Evolutionary conservation across 2,888 invertebrate species (phyloP), one percentile per base, ranked within the genome.

Genomic region (Chirona hameri): DNA sequence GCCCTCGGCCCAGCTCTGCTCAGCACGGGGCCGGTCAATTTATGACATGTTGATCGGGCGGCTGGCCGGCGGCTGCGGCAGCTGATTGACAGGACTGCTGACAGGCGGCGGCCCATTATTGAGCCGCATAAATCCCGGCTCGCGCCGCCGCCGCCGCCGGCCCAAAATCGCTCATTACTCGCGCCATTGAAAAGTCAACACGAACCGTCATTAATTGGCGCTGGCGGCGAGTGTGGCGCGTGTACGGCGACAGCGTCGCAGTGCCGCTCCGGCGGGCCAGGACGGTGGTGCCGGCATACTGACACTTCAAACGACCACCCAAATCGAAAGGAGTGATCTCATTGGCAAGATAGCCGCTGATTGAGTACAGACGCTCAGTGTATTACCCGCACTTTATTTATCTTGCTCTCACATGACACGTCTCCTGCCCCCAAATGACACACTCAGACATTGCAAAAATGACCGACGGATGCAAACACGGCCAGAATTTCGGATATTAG

Each of bases 171-270:
- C 76, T 39, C 76, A 76, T 76, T 76, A 76, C 76, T n/a, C 76
- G 39, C 39, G 1, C 76, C 39, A 76, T 39, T 76, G 76, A 31
- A 39, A 39, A 76, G 76, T 76, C 76, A 76, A 76, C 29, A 76
- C 18, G 39, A 4, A 39, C 21, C 24, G 39, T 24, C 31, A 76
- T 76, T 76, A 76, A 69, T 69, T 29, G 69, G 27, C 10, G 29
- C 10, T 5, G 65, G 7, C 27, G 57, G 21, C 57, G 57, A 18
- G 9, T 12, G 48, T 48, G 48, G 12, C 48, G 57, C 57, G 57
- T 3, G 21, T 12, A 18, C 57, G 57, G 57, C 57, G 57, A 3
- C 57, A 18, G 57, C 57, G 57, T 9, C 57, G 57, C 57, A 18
- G 14, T 18, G 57, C 57, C 18, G 14, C 57, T 3, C 3, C 57